A percentile compares a stretch with the other conserved stretches of the same genome.
phyloP scores from a whole-genome alignment of 1,140 invertebrate genomes.

The Saxidomus purpurata region DNA sequence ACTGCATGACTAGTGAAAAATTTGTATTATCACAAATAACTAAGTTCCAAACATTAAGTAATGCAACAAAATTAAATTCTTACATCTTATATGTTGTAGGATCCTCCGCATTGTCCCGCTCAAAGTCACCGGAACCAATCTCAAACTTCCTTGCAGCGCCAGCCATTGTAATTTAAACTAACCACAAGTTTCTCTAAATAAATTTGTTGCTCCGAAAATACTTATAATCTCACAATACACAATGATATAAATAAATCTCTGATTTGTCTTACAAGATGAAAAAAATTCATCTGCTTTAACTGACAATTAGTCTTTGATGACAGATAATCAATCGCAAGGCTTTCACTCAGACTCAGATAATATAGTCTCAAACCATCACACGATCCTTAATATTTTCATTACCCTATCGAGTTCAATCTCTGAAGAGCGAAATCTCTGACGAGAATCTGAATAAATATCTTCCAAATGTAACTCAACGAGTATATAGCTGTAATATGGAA shows the following conservation, averaged over 20 bases:
- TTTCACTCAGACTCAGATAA: neutral
- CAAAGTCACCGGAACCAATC: neutral
- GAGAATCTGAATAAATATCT: neutral
- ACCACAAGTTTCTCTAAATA: too few relatives aligned
- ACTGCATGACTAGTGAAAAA: too few relatives aligned
- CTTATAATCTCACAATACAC: too few relatives aligned
- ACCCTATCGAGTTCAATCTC: neutral
- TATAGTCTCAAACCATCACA: neutral
- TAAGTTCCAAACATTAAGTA: too few relatives aligned
- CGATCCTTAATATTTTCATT: neutral
- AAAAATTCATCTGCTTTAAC: conserved; percentile 3
- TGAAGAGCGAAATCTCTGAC: too few relatives aligned
- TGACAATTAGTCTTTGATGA: conserved; percentile 17
- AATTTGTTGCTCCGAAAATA: too few relatives aligned
- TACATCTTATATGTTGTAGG: neutral
- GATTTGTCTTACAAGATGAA: neutral
- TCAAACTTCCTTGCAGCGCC: neutral
- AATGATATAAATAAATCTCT: too few relatives aligned
- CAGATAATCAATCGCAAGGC: conserved; percentile 7
- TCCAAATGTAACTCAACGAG: neutral
- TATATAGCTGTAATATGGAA: too few relatives aligned
- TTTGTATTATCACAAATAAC: too few relatives aligned
- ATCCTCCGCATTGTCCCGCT: neutral
- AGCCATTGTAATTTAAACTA: neutral
- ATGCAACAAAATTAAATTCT: too few relatives aligned